Base-by-base conservation (phyloP, 2,113 vertebrate genomes). In the Vidua macroura region DNA sequence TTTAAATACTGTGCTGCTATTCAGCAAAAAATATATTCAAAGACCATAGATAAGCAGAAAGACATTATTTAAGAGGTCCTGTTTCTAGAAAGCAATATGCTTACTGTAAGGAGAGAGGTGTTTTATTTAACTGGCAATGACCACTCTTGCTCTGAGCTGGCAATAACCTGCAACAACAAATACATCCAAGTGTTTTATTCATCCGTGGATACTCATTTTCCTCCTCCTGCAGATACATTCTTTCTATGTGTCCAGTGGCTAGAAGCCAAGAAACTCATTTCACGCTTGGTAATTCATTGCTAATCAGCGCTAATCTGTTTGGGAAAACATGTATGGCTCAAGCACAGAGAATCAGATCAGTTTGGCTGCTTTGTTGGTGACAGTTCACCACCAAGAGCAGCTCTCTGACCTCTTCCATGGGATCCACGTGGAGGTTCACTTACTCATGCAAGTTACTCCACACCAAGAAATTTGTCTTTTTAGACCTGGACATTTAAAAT, bases 251-350 rank as follows among this genome's bases (percentile, higher is more conserved):
- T 82, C 88, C 90, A 88, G 55, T 94, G 94, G 75, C 90, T 81
- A 62, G 75, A 88, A 89, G 93, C 86, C 88, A 88, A 95, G 78
- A 86, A 97, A 84, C 41, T 77, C 27, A 86, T 93, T 95, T 95
- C 92, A 68, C 1, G 1, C 82, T 78, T 86, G 83, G 90, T 86
- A 92, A 95, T 91, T 97, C 10, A 0, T 88, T 52, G 51, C 33
- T 96, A 90, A 95, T 95, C 68, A 82, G 81, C 19, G 49, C 9
- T 97, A 94, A 97, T 95, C 48, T 90, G 58, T 92, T 90, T 82
- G 78, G 79, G 86, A 91, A 97, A 95, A 88, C 66, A 84, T 64
- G 51, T 74, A 80, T 69, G 76, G 69, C 76, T 83, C 52, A 70
- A 95, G 79, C 43, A 93, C 55, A 92, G 56, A 83, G 30, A 84